Base-by-base conservation (phyloP, 2,797 vertebrate genomes). In the Alca torda region DNA sequence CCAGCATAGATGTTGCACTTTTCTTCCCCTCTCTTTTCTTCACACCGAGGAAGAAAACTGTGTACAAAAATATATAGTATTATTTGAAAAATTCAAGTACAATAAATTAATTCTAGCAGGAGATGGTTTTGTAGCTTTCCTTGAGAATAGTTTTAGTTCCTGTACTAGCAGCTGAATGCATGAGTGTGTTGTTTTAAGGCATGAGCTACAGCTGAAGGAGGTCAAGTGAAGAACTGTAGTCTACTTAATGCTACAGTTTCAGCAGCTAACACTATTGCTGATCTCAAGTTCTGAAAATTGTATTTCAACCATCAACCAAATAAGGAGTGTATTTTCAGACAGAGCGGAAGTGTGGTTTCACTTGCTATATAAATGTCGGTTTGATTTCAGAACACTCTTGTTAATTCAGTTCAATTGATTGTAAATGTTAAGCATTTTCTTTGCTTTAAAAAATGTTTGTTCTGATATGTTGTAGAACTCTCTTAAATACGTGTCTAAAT, bases 281-380 rank as follows among this genome's bases (percentile, higher is more conserved):
- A 93, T 97, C 76, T 86, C 85, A 77, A 21, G 97, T 96, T 96
- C 86, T 91, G 72, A 96, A 92, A 94, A 84, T 64, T 87, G 31
- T 93, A 51, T 96, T 95, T 96, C 84, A 88, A 63, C 76, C 10
- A 83, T 46, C 18, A 64, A 46, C 33, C 39, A 23, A 74, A 41
- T 46, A 78, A 89, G 48, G 41, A 53, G 6, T 54, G 15, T 72
- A n/a, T 45, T 88, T 87, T 45, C 69, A 59, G 65, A 37, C 25
- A 75, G 65, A 81, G 33, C 18, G 57, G 19, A 79, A 87, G 10
- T 63, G 10, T 69, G 13, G 10, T 83, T 93, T 89, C 26, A 31
- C 23, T 26, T 77, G n/a, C 53, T 90, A 10, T 60, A 18, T 65
- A 89, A 79, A 48, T 31, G 13, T 73, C 37, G 10, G 11, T 88